A percentile compares a stretch with the other conserved stretches of the same genome.
Conservation (phyloP, 2,797 vertebrate species). For the Gymnothorax javanicus region DNA sequence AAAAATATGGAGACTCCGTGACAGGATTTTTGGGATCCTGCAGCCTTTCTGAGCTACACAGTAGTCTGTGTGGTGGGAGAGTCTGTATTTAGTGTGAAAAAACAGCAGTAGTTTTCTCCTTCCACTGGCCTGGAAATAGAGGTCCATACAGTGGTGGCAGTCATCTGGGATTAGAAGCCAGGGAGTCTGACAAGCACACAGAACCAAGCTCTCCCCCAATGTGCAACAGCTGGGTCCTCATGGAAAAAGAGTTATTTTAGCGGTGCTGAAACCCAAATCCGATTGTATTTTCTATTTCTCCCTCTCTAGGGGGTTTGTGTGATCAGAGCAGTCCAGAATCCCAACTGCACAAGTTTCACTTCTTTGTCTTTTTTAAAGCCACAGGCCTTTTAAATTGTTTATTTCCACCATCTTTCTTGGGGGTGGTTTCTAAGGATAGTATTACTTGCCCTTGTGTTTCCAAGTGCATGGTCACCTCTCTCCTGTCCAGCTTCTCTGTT, state of each 20-base stretch:
- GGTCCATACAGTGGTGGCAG: slow-evolving; percentile 1
- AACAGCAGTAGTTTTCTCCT: neutral
- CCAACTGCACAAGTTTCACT: slow-evolving; percentile 19
- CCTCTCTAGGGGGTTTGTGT: neutral
- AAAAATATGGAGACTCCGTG: neutral
- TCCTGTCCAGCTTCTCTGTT: slow-evolving; percentile 44
- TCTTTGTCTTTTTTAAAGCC: slow-evolving; percentile 14
- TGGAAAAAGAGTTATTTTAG: slow-evolving; percentile 33
- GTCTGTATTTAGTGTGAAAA: neutral
- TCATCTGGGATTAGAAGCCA: slow-evolving; percentile 15
- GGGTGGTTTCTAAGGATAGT: slow-evolving; percentile 41
- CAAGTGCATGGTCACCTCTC: slow-evolving; percentile 30
- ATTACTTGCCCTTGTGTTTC: slow-evolving; percentile 52
- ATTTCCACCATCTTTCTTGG: slow-evolving; percentile 18
- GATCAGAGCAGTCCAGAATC: slow-evolving; percentile 9
- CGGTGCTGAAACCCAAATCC: slow-evolving; percentile 34
- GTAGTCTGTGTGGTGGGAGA: neutral
- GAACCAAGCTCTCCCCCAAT: slow-evolving; percentile 27
- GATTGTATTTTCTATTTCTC: neutral
- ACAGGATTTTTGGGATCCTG: neutral
- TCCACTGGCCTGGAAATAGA: neutral
- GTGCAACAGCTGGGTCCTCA: slow-evolving; percentile 29
- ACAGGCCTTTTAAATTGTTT: slow-evolving; percentile 12
- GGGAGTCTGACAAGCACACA: slow-evolving; percentile 23
- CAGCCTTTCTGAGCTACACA: neutral